Evolutionary conservation across 1,140 invertebrate species (phyloP).

Genomic region (Antheraea mylitta): DNA sequence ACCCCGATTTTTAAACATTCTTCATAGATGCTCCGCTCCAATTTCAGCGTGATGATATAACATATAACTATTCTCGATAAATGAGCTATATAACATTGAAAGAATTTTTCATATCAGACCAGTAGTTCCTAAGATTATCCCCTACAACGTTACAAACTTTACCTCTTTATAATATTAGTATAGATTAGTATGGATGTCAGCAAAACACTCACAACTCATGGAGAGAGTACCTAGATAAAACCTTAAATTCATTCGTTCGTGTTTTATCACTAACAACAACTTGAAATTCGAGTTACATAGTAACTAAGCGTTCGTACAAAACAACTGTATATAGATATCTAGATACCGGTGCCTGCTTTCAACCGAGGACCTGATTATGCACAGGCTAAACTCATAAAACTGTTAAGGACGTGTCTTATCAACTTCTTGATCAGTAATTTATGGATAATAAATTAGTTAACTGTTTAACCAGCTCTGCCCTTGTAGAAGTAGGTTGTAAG

Average conservation of each 20-base stretch:
- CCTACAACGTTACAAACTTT: too few species aligned
- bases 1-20: too few species aligned
- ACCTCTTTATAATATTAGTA: too few species aligned
- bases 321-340: neutral
- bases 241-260: conserved; percentile 4
- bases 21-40: too few species aligned
- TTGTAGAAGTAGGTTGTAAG: conserved; percentile 38
- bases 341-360: conserved; percentile 14
- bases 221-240: neutral
- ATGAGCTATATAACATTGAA: too few species aligned
- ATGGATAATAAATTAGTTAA: conserved; percentile 57
- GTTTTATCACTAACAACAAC: conserved; percentile 9
- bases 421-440: conserved; percentile 49
- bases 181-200: too few species aligned
- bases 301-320: neutral
- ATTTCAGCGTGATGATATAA: too few species aligned
- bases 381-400: conserved; percentile 37
- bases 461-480: conserved; percentile 44
- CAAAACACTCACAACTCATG: neutral
- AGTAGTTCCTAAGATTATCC: too few species aligned
- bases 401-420: conserved; percentile 48
- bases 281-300: neutral
- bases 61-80: too few species aligned
- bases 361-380: conserved; percentile 29
- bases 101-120: too few species aligned